phyloP scores from a whole-genome alignment of 64 coral and sea anemone species.

The Orbicella faveolata region DNA sequence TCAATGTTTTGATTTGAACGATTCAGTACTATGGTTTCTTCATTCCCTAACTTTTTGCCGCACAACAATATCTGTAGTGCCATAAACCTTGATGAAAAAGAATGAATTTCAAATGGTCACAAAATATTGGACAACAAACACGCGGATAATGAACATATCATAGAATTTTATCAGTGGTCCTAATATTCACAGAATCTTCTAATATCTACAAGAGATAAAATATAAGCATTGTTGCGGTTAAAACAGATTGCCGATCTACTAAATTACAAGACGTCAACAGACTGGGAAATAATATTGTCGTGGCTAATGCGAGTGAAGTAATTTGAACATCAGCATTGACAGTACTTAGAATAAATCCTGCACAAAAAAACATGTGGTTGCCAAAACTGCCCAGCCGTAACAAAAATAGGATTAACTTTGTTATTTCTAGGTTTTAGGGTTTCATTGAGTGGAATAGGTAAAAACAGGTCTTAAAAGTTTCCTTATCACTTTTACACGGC shows the following conservation, averaged over 20 bases:
- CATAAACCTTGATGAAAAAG: not conserved
- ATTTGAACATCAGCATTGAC: not conserved
- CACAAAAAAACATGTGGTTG: not conserved
- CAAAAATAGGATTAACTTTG: conserved; percentile 8
- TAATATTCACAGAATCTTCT: not conserved
- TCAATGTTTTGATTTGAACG: not conserved
- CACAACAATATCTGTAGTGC: not conserved
- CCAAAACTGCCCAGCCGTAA: not conserved
- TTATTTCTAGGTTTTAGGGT: not conserved
- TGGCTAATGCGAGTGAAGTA: not conserved
- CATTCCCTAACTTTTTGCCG: not conserved
- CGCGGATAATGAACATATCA: not conserved
- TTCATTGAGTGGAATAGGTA: not conserved
- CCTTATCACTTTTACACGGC: not conserved
- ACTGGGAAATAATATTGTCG: not conserved
- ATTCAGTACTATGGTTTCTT: not conserved
- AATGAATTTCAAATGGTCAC: not conserved
- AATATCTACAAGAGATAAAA: not conserved
- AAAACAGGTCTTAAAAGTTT: conserved; percentile 5
- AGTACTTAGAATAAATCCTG: not conserved
- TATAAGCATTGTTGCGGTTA: not conserved
- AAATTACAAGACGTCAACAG: not conserved
- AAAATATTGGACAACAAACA: not conserved
- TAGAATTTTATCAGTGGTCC: not conserved
- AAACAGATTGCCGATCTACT: not conserved